Evolutionary conservation across 2,888 invertebrate species (phyloP).

Genomic region (Drosophila monieri): DNA sequence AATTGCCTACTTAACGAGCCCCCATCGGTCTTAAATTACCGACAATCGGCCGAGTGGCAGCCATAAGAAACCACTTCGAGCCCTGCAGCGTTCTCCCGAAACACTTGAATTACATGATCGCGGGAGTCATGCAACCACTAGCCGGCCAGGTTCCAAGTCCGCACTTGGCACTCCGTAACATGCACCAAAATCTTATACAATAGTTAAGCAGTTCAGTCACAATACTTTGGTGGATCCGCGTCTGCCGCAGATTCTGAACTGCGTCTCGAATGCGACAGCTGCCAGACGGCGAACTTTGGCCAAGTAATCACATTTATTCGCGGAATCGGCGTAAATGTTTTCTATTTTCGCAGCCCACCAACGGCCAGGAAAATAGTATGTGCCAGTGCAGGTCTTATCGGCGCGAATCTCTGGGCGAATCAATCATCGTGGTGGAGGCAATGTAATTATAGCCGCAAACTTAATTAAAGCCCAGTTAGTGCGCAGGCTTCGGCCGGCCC

Average conservation of each 20-base stretch:
- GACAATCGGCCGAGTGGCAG: conserved; percentile 3
- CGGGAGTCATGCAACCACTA: conserved; percentile 6
- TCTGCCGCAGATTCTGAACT: conserved; percentile 11
- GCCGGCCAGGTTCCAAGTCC: neutral
- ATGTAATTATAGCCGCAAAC: conserved; percentile 34
- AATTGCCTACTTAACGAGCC: conserved; percentile 41
- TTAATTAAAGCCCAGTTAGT: conserved; percentile 40
- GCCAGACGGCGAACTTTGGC: conserved; percentile 52
- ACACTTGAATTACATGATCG: conserved; percentile 17
- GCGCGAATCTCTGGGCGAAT: conserved; percentile 30
- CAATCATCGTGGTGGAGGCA: conserved; percentile 36
- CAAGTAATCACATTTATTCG: conserved; percentile 29
- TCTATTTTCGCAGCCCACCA: conserved; percentile 18
- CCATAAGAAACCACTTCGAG: conserved; percentile 23
- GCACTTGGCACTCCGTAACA: neutral
- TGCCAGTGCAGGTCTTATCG: conserved; percentile 27
- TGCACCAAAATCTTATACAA: conserved; percentile 13
- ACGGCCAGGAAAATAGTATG: conserved; percentile 4
- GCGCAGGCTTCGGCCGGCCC: conserved; percentile 25
- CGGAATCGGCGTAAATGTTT: conserved; percentile 36
- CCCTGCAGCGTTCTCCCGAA: neutral
- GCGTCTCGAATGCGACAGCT: conserved; percentile 35
- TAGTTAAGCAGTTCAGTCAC: conserved; percentile 3
- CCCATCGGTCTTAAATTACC: conserved; percentile 28
- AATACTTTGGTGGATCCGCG: conserved; percentile 8